Evolutionary conservation across 2,888 invertebrate genomes (phyloP), one percentile per base, ranked within the genome.

Genomic region (Chymomyza amoena): DNA sequence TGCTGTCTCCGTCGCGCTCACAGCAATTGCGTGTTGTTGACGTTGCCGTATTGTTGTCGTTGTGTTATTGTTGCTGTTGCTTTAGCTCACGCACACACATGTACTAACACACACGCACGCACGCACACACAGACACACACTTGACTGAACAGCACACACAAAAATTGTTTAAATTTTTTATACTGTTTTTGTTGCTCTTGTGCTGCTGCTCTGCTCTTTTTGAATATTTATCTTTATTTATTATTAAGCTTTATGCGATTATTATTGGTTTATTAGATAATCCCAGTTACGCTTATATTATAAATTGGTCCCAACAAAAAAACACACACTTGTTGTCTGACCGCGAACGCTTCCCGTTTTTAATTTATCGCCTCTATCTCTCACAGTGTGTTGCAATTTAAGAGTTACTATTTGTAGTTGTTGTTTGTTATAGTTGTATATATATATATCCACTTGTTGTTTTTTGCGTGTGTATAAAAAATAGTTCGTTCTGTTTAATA

Each of bases 1-100:
- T 87, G 86, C 90, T 83, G 79, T 90, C 88, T 70, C 84, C 85
- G 81, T 90, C 89, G 78, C 88, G 84, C 90, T 84, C 84, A 81
- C 80, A 82, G 84, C 77, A 76, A 74, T 80, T 87, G 80, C 79
- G 85, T 88, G 73, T 75, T 81, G 74, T 76, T 80, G 80, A 78
- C 77, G 84, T 79, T 81, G 84, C 81, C 80, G 85, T 87, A 80
- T 75, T 80, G 77, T 79, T 83, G 77, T 68, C 78, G 79, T 72
- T 68, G 75, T 65, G 79, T 36, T 81, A 78, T 64, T 80, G 77
- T 72, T 72, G 79, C 78, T 20, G 54, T n/a, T 54, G 20, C 18
- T 20, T 78, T 76, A 78, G 64, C 66, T 78, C 82, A 80, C 87
- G 73, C 73, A 85, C 77, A 83, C 73, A 79, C 72, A 75, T 18